A percentile compares a stretch with the other conserved stretches of the same genome.
Evolutionary conservation across 2,888 invertebrate species (phyloP).

Genomic region (Diabrotica balteata): DNA sequence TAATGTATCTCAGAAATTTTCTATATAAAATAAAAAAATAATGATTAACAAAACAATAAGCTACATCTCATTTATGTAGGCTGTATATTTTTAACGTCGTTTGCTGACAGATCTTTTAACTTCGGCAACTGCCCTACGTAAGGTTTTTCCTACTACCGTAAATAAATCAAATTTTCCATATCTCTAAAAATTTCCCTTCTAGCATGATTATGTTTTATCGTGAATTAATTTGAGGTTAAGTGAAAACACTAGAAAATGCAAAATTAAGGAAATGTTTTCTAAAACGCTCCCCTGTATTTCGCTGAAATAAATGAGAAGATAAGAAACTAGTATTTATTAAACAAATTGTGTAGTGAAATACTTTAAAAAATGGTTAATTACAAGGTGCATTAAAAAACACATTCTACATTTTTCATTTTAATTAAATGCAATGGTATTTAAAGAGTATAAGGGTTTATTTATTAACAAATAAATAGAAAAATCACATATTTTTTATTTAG

Average conservation of each 20-base stretch:
- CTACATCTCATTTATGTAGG: too few species aligned
- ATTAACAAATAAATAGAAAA: not conserved
- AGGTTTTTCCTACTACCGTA: not conserved
- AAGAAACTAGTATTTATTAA: not conserved
- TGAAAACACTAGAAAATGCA: constrained; percentile 40
- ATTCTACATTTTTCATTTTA: too few species aligned
- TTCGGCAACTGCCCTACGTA: not conserved
- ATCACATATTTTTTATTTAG: too few species aligned
- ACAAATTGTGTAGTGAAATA: too few species aligned
- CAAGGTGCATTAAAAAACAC: too few species aligned
- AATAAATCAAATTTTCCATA: constrained; percentile 11
- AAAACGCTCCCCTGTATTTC: constrained; percentile 27
- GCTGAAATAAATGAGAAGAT: constrained; percentile 17
- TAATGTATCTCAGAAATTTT: not conserved
- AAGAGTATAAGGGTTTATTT: not conserved
- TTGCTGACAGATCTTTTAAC: not conserved
- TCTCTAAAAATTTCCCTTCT: constrained; percentile 16
- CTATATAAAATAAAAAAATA: not conserved
- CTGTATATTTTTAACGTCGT: too few species aligned
- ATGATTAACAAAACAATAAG: not conserved
- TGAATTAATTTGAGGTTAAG: constrained; percentile 45
- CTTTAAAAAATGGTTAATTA: too few species aligned
- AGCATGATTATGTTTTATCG: constrained; percentile 23
- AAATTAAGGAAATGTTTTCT: constrained; percentile 44
- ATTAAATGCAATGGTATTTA: not conserved